A percentile compares a stretch with the other conserved stretches of the same genome.
Conservation (phyloP, 53 echinoderm and acorn worm genomes). For the Actinopyga echinites region DNA sequence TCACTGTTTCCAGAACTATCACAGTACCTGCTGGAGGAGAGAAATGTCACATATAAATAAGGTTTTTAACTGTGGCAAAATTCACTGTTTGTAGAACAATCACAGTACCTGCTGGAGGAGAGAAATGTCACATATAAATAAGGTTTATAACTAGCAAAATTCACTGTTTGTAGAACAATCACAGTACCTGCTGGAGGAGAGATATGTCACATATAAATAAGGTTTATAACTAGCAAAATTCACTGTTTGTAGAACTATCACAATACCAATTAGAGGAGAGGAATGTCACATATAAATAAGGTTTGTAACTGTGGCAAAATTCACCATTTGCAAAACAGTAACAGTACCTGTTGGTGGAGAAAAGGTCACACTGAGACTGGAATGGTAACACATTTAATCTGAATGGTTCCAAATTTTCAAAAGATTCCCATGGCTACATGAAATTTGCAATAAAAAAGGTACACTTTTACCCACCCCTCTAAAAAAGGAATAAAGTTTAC, state of each 20-base stretch:
- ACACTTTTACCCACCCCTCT: no score
- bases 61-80: slow-evolving; percentile 50
- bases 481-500: no score
- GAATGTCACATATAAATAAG: no score
- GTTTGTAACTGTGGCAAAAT: slow-evolving; percentile 60
- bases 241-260: slow-evolving; percentile 97
- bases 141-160: slow-evolving; percentile 53
- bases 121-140: neutral
- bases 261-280: slow-evolving; percentile 66
- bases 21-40: slow-evolving; percentile 67
- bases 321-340: slow-evolving; percentile 99
- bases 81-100: slow-evolving; percentile 97
- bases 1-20: slow-evolving; percentile 98
- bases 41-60: neutral
- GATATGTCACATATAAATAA: neutral
- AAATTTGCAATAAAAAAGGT: no score
- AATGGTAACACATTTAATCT: no score
- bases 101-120: slow-evolving; percentile 72
- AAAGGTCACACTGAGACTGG: no score
- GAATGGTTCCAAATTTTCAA: no score
- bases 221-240: slow-evolving; percentile 60
- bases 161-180: slow-evolving; percentile 99
- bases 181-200: slow-evolving; percentile 67
- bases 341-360: slow-evolving; percentile 67
- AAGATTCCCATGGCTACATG: no score